Conservation (phyloP, 1,140 invertebrate species). For the Achatina immaculata region DNA sequence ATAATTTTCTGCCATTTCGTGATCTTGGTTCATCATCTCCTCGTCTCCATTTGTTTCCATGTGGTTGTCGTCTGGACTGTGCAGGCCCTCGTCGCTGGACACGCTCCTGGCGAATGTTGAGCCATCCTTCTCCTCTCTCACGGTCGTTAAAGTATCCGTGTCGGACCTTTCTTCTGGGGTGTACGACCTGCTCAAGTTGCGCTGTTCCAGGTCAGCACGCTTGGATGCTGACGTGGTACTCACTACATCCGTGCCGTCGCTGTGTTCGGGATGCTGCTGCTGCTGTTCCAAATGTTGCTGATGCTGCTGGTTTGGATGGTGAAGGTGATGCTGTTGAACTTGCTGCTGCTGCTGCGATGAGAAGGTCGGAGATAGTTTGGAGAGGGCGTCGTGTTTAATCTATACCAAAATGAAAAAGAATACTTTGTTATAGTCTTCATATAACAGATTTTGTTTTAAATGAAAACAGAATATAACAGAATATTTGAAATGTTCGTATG, state of each 20-base stretch:
- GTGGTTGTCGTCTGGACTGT: constrained; percentile 39
- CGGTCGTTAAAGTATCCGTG: background rate
- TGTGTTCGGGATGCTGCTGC: background rate
- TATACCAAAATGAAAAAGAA: no score
- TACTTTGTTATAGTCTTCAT: no score
- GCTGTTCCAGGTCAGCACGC: background rate
- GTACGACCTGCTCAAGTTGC: background rate
- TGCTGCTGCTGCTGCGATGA: constrained; percentile 2
- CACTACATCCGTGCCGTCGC: constrained; percentile 32
- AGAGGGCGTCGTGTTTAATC: constrained; percentile 28
- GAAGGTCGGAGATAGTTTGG: constrained; percentile 9
- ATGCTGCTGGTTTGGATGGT: constrained; percentile 11
- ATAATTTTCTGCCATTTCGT: constrained; percentile 19
- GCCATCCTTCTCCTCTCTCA: constrained; percentile 7
- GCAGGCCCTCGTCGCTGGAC: constrained; percentile 42
- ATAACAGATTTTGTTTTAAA: no score
- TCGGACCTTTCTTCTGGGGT: constrained; percentile 17
- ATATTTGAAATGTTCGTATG: no score
- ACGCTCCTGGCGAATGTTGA: constrained; percentile 29
- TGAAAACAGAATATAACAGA: no score
- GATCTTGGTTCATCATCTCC: background rate
- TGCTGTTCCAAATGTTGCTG: constrained; percentile 2
- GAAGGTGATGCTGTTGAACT: background rate
- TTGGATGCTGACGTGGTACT: constrained; percentile 22
- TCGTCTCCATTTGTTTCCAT: constrained; percentile 28